A percentile compares a stretch with the other conserved stretches of the same genome.
Conservation (phyloP, 2,113 vertebrate genomes). For the Alethe castanea region DNA sequence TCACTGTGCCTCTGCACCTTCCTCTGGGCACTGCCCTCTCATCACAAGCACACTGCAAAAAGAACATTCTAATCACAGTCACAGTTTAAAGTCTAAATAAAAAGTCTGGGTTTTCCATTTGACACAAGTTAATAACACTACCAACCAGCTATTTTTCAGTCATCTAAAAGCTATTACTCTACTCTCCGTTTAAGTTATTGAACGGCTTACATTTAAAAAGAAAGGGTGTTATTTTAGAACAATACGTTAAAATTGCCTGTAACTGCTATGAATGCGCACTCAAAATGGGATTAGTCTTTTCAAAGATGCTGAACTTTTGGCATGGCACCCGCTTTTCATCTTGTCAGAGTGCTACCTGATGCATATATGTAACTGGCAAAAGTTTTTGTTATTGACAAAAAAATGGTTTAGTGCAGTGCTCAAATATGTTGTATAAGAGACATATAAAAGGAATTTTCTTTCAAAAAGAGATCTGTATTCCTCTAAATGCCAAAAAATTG, state of each 20-base stretch:
- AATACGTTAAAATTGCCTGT: neutral
- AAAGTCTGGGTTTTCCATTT: neutral
- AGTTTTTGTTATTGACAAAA: neutral
- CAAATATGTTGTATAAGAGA: neutral
- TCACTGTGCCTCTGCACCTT: neutral
- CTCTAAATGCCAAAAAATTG: neutral
- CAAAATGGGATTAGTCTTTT: neutral
- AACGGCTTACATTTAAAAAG: neutral
- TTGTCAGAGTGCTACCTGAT: neutral
- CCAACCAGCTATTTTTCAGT: neutral
- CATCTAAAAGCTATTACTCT: neutral
- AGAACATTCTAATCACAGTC: neutral
- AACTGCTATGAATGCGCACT: neutral
- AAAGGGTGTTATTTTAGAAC: neutral
- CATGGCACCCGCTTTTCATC: neutral
- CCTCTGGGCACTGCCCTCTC: neutral
- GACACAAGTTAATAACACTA: neutral
- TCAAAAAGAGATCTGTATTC: constrained; percentile 1
- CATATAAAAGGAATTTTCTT: constrained; percentile 9
- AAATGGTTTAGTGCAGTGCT: neutral
- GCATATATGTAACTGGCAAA: neutral
- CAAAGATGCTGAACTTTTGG: neutral
- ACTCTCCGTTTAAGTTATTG: neutral
- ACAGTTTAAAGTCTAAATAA: neutral
- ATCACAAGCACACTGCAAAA: neutral